These are phyloP conservation scores for Ectropis grisescens DNA, from an alignment of 1,140 invertebrate genomes.

Conservation along the genomic window DNA sequence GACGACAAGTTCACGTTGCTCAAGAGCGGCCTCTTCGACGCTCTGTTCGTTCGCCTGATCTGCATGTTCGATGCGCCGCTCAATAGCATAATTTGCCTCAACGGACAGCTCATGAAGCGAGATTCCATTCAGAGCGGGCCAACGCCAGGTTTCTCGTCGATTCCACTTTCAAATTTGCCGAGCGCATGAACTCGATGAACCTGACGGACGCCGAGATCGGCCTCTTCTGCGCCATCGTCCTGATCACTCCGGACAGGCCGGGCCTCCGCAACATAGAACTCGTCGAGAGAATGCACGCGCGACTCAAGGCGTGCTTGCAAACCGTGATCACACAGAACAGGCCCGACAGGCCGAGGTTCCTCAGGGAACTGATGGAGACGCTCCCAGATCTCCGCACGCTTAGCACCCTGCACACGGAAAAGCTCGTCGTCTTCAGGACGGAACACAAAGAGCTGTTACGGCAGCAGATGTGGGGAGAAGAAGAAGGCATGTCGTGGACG, in stretches of 20 bases:
- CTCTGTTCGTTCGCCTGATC: constrained; percentile 90
- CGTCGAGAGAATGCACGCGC: constrained; percentile 92
- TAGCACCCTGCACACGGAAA: constrained; percentile 96
- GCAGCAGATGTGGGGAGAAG: constrained; percentile 77
- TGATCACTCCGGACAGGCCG: constrained; percentile 94
- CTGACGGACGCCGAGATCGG: constrained; percentile 94
- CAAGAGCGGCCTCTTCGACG: constrained; percentile 96
- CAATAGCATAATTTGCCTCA: constrained; percentile 93
- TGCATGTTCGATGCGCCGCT: constrained; percentile 94
- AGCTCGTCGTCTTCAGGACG: constrained; percentile 92
- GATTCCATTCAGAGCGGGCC: constrained; percentile 91
- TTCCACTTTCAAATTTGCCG: constrained; percentile 97
- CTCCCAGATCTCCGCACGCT: constrained; percentile 95
- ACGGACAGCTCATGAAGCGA: constrained; percentile 90
- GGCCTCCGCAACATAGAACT: constrained; percentile 92
- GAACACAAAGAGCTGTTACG: constrained; percentile 86
- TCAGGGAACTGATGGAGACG: constrained; percentile 91
- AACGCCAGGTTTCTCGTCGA: constrained; percentile 96
- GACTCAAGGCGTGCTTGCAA: constrained; percentile 87
- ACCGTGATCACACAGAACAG: constrained; percentile 91
- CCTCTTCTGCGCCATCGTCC: constrained; percentile 94
- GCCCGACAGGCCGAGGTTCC: constrained; percentile 82
- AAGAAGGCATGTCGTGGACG: constrained; percentile 79
- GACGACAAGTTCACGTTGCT: constrained; percentile 97
- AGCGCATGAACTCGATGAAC: constrained; percentile 90